Conservation (phyloP, 2,113 vertebrate genomes). For the Melanerpes aurifrons region DNA sequence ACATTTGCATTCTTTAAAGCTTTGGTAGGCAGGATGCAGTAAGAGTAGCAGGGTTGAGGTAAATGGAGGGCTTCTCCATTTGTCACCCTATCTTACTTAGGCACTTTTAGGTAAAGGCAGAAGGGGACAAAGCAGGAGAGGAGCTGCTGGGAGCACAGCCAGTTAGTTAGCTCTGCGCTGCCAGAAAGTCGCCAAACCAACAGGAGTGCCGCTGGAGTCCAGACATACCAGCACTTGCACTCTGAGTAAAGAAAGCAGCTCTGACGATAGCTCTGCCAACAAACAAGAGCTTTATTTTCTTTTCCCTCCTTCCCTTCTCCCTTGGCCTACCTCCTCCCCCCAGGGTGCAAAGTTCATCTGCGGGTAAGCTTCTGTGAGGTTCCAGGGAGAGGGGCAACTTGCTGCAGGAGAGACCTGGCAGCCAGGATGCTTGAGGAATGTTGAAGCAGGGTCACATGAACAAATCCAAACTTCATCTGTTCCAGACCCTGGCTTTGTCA, state of each 20-base stretch:
- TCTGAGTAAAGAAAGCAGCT: not conserved
- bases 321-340: not conserved
- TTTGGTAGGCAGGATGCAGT: not conserved
- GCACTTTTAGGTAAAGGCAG: not conserved
- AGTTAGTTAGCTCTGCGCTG: not conserved
- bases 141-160: not conserved
- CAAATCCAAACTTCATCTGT: not conserved
- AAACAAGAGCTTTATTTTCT: not conserved
- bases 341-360: not conserved
- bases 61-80: not conserved
- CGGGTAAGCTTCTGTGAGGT: not conserved
- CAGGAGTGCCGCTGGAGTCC: not conserved
- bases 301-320: not conserved
- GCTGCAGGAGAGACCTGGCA: accelerated
- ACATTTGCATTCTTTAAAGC: not conserved
- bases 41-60: not conserved
- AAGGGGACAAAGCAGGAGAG: not conserved
- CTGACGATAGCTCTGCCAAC: not conserved
- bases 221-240: not conserved
- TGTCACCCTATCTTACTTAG: not conserved
- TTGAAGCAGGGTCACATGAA: not conserved
- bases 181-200: not conserved
- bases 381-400: not conserved
- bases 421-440: not conserved
- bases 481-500: not conserved